Conservation (phyloP, 1,140 invertebrate genomes). For the Drosophila nannoptera region DNA sequence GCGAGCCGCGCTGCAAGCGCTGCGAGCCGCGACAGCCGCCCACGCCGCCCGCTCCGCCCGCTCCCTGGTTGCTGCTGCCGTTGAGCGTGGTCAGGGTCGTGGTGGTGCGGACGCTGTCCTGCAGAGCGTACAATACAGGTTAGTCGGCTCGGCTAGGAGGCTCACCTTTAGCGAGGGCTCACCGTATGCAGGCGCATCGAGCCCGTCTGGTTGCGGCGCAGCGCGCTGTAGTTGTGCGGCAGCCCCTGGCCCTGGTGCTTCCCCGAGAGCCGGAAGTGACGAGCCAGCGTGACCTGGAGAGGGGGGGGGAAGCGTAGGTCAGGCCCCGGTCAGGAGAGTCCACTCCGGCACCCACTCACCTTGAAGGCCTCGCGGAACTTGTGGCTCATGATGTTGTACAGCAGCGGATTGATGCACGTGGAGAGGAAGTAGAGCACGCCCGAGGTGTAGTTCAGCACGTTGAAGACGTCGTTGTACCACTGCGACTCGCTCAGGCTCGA, state of each 20-base stretch:
- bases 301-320: neutral
- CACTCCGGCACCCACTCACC: constrained; percentile 79
- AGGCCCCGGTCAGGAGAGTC: neutral
- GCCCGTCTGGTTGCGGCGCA: constrained; percentile 63
- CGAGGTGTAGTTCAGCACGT: constrained; percentile 84
- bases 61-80: constrained; percentile 41
- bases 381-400: constrained; percentile 93
- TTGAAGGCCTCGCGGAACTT: constrained; percentile 92
- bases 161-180: constrained; percentile 21
- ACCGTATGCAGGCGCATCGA: constrained; percentile 68
- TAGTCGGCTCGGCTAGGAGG: constrained; percentile 14
- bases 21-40: constrained; percentile 39
- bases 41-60: constrained; percentile 1
- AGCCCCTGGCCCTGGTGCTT: constrained; percentile 52
- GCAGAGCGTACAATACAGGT: constrained; percentile 18
- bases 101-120: constrained; percentile 76
- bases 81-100: constrained; percentile 70
- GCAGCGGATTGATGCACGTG: constrained; percentile 89
- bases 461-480: constrained; percentile 81
- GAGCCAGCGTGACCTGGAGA: constrained; percentile 58
- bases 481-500: constrained; percentile 65
- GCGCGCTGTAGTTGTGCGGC: constrained; percentile 66
- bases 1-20: constrained; percentile 58
- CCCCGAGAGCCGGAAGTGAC: constrained; percentile 59
- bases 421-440: constrained; percentile 87